Evolutionary conservation across 2,888 invertebrate species (phyloP).

Genomic region (Idaea straminata): DNA sequence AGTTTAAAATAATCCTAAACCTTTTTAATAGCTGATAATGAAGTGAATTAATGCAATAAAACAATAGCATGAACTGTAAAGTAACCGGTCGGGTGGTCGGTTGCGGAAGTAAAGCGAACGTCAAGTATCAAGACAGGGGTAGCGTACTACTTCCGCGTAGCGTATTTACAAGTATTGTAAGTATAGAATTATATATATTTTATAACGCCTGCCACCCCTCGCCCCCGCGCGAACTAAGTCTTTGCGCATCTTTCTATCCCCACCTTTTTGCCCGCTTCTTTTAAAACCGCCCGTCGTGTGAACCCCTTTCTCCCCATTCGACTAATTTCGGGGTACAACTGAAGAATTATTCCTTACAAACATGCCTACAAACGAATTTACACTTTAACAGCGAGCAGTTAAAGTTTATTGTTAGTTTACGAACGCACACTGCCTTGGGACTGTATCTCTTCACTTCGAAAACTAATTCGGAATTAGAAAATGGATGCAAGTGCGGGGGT

Average conservation of each 20-base stretch:
- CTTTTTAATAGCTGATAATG: too few relatives aligned
- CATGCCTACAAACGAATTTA: conserved; percentile 42
- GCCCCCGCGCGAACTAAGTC: conserved; percentile 77
- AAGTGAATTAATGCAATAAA: too few relatives aligned
- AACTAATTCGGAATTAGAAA: conserved; percentile 79
- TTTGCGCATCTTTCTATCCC: conserved; percentile 80
- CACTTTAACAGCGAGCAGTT: conserved; percentile 41
- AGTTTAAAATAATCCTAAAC: too few relatives aligned
- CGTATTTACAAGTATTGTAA: conserved; percentile 81
- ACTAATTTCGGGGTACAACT: conserved; percentile 81
- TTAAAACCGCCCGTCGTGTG: conserved; percentile 79
- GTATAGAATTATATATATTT: conserved; percentile 81
- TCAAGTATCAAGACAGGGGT: conserved; percentile 49
- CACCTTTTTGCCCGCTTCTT: conserved; percentile 80
- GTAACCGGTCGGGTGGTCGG: neutral
- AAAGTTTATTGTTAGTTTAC: conserved; percentile 42
- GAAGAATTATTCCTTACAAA: conserved; percentile 78
- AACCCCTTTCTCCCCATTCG: conserved; percentile 79
- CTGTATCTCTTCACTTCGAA: conserved; percentile 81
- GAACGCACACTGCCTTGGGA: conserved; percentile 69
- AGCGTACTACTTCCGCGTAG: conserved; percentile 71
- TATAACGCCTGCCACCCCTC: conserved; percentile 68
- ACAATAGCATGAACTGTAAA: too few relatives aligned
- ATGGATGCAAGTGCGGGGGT: conserved; percentile 67
- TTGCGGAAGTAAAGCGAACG: neutral